Evolutionary conservation across 2,888 invertebrate species (phyloP).

Genomic region (Aspidiotus destructor): DNA sequence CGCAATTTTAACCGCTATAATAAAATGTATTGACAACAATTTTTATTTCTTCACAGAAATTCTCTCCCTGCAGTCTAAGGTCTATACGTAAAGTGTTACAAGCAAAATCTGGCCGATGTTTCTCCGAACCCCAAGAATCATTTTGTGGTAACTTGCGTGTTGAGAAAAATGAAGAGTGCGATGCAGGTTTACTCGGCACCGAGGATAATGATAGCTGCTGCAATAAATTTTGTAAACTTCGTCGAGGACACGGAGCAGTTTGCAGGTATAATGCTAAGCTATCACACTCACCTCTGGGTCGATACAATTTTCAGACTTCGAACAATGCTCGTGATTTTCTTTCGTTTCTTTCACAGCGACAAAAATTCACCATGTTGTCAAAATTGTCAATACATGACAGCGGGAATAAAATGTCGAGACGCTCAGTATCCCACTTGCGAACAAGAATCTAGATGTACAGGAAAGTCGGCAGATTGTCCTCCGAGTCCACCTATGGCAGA

Average conservation of each 20-base stretch:
- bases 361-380: conserved; percentile 94
- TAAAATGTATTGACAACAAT: conserved; percentile 7
- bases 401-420: conserved; percentile 76
- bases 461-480: conserved; percentile 68
- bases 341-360: conserved; percentile 53
- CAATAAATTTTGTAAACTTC: conserved; percentile 80
- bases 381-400: conserved; percentile 75
- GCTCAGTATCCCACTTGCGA: conserved; percentile 87
- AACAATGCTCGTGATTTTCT: conserved; percentile 1
- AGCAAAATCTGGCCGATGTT: conserved; percentile 83
- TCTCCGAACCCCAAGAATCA: conserved; percentile 87
- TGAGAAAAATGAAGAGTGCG: conserved; percentile 92
- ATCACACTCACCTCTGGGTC: not conserved
- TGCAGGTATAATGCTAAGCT: conserved; percentile 56
- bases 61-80: conserved; percentile 87
- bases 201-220: conserved; percentile 91
- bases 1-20: not conserved
- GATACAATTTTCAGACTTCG: not conserved
- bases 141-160: conserved; percentile 94
- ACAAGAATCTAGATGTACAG: conserved; percentile 81
- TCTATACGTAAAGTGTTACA: conserved; percentile 87
- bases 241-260: conserved; percentile 70
- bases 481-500: conserved; percentile 78
- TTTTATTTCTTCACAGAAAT: conserved; percentile 53
- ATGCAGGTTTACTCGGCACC: conserved; percentile 84